A percentile compares a stretch with the other conserved stretches of the same genome.
These are phyloP conservation scores for Macrosteles quadrilineatus DNA, from an alignment of 1,140 invertebrate species.

Conservation along the genomic window DNA sequence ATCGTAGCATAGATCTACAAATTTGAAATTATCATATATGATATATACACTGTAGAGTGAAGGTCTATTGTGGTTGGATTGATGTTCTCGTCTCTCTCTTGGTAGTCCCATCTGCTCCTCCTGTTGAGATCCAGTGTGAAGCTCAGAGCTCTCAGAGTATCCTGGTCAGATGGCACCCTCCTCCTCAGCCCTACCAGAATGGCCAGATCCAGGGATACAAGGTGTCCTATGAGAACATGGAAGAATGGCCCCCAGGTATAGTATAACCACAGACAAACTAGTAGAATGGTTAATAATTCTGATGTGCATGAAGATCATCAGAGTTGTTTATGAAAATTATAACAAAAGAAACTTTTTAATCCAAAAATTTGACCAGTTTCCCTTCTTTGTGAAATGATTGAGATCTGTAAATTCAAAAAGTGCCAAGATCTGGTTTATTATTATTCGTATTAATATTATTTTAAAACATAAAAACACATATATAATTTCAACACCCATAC, in stretches of 20 bases:
- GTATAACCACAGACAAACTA: neutral
- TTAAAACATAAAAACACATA: too few relatives aligned
- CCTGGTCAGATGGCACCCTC: slow-evolving; percentile 56
- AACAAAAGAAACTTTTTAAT: neutral
- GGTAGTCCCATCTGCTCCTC: slow-evolving; percentile 51
- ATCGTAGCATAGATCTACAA: too few relatives aligned
- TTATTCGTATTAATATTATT: too few relatives aligned
- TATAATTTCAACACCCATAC: too few relatives aligned
- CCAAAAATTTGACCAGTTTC: neutral
- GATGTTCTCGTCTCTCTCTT: neutral
- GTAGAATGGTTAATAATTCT: neutral
- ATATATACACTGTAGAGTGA: too few relatives aligned
- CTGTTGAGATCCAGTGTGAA: slow-evolving; percentile 49
- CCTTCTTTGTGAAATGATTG: too few relatives aligned
- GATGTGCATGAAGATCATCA: neutral
- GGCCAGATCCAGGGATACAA: slow-evolving; percentile 81
- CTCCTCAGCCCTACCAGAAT: slow-evolving; percentile 56
- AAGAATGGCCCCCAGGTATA: slow-evolving; percentile 37
- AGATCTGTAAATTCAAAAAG: too few relatives aligned
- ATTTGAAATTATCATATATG: too few relatives aligned
- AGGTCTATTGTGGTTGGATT: too few relatives aligned
- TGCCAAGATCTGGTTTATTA: too few relatives aligned
- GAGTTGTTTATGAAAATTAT: neutral
- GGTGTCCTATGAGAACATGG: slow-evolving; percentile 69
- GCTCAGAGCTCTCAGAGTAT: slow-evolving; percentile 52